phyloP scores from a whole-genome alignment of 2,888 invertebrate genomes.

The Acronicta psi region DNA sequence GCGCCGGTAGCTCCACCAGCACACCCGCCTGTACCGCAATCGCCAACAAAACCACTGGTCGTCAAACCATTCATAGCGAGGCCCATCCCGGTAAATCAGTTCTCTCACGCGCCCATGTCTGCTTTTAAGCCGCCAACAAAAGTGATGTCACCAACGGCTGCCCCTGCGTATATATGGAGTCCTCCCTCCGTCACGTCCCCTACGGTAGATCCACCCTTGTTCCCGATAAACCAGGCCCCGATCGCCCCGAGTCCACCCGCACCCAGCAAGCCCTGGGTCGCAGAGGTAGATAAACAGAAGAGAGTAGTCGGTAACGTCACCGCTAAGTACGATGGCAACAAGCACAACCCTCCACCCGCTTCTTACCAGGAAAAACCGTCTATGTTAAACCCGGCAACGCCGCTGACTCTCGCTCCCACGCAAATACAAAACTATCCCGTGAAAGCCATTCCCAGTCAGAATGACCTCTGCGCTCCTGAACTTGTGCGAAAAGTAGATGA shows the following conservation, averaged over 20 bases:
- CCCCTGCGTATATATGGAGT: slow-evolving; percentile 80
- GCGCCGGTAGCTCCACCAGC: slow-evolving; percentile 45
- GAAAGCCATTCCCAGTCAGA: slow-evolving; percentile 78
- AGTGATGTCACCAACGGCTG: slow-evolving; percentile 75
- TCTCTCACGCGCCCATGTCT: slow-evolving; percentile 93
- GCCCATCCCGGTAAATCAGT: slow-evolving; percentile 91
- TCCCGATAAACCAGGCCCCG: slow-evolving; percentile 60
- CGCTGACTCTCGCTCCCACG: slow-evolving; percentile 65
- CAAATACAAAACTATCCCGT: slow-evolving; percentile 70
- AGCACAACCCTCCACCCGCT: slow-evolving; percentile 54
- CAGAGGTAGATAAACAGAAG: slow-evolving; percentile 77
- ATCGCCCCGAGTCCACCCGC: slow-evolving; percentile 61
- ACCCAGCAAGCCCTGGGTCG: slow-evolving; percentile 80
- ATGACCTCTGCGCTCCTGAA: slow-evolving; percentile 82
- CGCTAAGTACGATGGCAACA: slow-evolving; percentile 86
- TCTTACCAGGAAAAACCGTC: slow-evolving; percentile 57
- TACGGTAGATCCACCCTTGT: slow-evolving; percentile 63
- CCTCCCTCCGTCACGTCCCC: slow-evolving; percentile 80
- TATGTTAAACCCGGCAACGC: slow-evolving; percentile 65
- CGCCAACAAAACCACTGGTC: slow-evolving; percentile 71
- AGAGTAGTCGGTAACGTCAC: slow-evolving; percentile 87
- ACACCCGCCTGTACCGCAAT: slow-evolving; percentile 64
- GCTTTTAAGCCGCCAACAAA: slow-evolving; percentile 91
- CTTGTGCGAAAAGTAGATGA: slow-evolving; percentile 73
- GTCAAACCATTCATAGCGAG: slow-evolving; percentile 87